These are phyloP conservation scores for Phenganax stokvisi DNA, from an alignment of 92 coral and sea anemone species.

Conservation along the genomic window DNA sequence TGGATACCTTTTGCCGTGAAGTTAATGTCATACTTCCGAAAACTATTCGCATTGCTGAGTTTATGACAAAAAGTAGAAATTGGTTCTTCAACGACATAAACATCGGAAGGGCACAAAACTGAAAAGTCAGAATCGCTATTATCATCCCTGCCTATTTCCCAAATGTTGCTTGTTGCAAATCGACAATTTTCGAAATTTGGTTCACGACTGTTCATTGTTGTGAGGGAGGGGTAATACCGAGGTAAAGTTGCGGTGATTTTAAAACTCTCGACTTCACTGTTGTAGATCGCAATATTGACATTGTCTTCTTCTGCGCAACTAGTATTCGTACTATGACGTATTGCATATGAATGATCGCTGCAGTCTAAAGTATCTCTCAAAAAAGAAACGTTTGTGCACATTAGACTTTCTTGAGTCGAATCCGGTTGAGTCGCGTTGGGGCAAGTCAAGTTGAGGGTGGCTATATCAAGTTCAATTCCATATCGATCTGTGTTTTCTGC, in stretches of 20 bases:
- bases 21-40: background rate
- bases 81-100: background rate
- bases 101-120: background rate
- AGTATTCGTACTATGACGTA: background rate
- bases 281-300: background rate
- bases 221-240: background rate
- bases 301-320: constrained; percentile 15
- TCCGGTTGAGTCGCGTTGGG: background rate
- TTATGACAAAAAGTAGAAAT: background rate
- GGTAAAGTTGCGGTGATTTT: background rate
- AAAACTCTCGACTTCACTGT: background rate
- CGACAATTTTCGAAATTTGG: background rate
- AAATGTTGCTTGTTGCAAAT: background rate
- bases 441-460: background rate
- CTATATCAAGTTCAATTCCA: constrained; percentile 2
- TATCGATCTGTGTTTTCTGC: background rate
- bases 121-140: background rate
- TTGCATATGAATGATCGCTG: background rate
- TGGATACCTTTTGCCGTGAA: constrained; percentile 7
- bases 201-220: background rate
- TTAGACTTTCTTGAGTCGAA: background rate
- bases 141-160: background rate
- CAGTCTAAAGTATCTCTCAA: background rate
- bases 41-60: background rate
- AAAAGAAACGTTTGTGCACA: background rate